Evolutionary conservation across 1,140 invertebrate genomes (phyloP).

Genomic region (Listronotus oregonensis): DNA sequence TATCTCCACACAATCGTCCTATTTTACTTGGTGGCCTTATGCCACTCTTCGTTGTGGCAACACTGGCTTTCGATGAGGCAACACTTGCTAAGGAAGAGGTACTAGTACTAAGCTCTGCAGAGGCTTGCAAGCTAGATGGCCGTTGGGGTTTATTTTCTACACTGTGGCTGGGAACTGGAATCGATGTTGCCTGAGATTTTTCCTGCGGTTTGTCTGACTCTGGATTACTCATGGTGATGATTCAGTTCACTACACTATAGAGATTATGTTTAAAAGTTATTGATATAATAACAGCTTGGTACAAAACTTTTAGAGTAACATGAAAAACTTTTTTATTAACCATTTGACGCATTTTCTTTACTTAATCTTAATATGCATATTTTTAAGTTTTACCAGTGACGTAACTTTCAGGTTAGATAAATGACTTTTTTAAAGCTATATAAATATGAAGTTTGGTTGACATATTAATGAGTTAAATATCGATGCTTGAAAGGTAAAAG

Average conservation of each 20-base stretch:
- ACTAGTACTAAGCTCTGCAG: slow-evolving; percentile 41
- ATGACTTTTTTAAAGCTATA: no score
- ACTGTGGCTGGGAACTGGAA: not conserved
- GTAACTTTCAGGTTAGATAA: no score
- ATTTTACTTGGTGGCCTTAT: slow-evolving; percentile 67
- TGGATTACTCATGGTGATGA: not conserved
- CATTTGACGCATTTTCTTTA: no score
- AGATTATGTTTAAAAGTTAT: no score
- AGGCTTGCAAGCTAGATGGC: slow-evolving; percentile 11
- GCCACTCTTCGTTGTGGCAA: slow-evolving; percentile 54
- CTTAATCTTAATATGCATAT: no score
- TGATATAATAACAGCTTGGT: no score
- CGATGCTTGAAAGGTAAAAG: no score
- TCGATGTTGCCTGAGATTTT: not conserved
- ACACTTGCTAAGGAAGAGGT: slow-evolving; percentile 41
- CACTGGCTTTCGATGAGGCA: slow-evolving; percentile 44
- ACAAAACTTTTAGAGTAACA: no score
- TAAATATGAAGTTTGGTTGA: no score
- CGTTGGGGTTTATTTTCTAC: slow-evolving; percentile 5
- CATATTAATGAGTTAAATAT: no score
- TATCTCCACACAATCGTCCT: slow-evolving; percentile 62
- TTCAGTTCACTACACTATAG: slow-evolving; percentile 3
- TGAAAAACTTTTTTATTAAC: no score
- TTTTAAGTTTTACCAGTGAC: no score
- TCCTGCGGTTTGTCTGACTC: not conserved